A percentile compares a stretch with the other conserved stretches of the same genome.
These are phyloP conservation scores for Leptosomus discolor DNA, from an alignment of 2,113 vertebrate species.

Conservation along the genomic window DNA sequence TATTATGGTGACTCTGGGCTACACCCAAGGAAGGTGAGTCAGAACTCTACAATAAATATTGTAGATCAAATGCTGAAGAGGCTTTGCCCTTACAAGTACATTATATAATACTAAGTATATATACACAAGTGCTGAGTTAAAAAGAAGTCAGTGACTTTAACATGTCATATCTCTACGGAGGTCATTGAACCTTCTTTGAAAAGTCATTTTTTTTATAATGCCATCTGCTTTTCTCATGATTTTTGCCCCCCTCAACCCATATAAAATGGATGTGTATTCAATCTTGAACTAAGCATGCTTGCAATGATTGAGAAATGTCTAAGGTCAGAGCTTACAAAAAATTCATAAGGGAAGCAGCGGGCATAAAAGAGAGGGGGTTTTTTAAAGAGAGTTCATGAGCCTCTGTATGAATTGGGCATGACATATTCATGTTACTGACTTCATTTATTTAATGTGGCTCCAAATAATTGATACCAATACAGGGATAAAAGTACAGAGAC, in stretches of 20 bases:
- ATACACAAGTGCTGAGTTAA: constrained; percentile 50
- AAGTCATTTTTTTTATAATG: constrained; percentile 69
- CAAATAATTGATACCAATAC: constrained; percentile 57
- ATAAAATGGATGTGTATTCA: constrained; percentile 66
- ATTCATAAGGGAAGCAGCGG: constrained; percentile 62
- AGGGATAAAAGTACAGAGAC: constrained; percentile 56
- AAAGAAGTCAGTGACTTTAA: constrained; percentile 67
- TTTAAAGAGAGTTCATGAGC: constrained; percentile 44
- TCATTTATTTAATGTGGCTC: constrained; percentile 53
- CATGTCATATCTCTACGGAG: constrained; percentile 55
- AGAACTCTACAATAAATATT: constrained; percentile 38
- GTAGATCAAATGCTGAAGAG: not conserved
- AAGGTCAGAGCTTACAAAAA: constrained; percentile 72
- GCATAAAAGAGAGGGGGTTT: constrained; percentile 20
- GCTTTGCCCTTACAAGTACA: constrained; percentile 60
- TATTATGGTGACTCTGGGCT: constrained; percentile 18
- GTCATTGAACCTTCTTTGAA: constrained; percentile 70
- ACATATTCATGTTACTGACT: constrained; percentile 65
- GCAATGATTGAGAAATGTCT: constrained; percentile 67
- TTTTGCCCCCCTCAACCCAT: constrained; percentile 45
- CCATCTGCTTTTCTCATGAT: constrained; percentile 65
- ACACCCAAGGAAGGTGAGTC: constrained; percentile 50
- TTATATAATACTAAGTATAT: constrained; percentile 65
- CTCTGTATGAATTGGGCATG: constrained; percentile 51
- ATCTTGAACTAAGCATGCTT: constrained; percentile 46